phyloP scores from a whole-genome alignment of 2,797 vertebrate genomes.

The Oreochromis mossambicus region DNA sequence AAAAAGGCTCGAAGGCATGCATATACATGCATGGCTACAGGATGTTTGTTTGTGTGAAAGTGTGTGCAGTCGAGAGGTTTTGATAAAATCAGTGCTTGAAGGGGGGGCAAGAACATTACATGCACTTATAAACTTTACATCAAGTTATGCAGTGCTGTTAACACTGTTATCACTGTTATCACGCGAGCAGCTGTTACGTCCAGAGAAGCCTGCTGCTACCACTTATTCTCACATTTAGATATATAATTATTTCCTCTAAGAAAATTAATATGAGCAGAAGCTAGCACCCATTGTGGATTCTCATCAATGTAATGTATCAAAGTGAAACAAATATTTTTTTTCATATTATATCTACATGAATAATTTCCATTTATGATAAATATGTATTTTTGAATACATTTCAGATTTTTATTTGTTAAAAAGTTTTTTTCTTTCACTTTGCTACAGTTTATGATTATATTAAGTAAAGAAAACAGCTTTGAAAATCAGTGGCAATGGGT shows the following conservation, averaged over 20 bases:
- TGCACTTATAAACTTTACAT: background rate
- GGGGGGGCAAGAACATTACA: background rate
- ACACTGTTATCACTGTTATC: background rate
- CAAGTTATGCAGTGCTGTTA: background rate
- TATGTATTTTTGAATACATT: background rate
- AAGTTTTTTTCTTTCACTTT: background rate
- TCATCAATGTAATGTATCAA: background rate
- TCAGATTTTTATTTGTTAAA: background rate
- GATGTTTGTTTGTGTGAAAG: conserved; percentile 34
- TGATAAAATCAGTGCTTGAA: background rate
- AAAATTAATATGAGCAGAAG: background rate
- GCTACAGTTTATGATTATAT: background rate
- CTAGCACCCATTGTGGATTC: background rate
- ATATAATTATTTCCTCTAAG: background rate
- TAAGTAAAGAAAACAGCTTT: background rate
- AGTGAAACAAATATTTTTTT: background rate
- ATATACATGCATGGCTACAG: background rate
- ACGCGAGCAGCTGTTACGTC: background rate
- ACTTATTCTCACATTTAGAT: background rate
- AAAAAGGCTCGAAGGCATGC: conserved; percentile 6
- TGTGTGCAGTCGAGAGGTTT: background rate
- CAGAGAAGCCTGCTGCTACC: background rate
- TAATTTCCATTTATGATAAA: background rate
- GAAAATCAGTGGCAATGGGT: background rate
- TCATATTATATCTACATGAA: background rate